phyloP scores from a whole-genome alignment of 2,888 invertebrate species.

The Aleiodes testaceus region DNA sequence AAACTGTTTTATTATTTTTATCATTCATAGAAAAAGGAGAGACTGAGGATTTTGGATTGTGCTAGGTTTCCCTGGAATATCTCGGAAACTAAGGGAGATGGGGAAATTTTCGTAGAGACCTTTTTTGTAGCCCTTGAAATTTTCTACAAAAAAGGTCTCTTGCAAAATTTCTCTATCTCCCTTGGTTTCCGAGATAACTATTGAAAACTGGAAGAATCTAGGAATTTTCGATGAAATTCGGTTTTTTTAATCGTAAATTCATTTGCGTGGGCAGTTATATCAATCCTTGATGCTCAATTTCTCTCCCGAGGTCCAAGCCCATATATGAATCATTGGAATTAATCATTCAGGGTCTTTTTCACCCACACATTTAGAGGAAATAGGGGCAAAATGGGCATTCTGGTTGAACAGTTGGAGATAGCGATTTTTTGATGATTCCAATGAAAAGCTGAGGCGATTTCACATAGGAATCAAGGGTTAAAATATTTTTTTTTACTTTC shows the following conservation, averaged over 20 bases:
- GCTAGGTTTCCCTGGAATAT: too few relatives aligned
- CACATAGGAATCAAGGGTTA: too few relatives aligned
- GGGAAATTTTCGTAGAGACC: background rate
- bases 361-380: conserved; percentile 25
- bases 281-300: conserved; percentile 24
- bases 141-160: background rate
- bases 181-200: background rate
- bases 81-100: too few relatives aligned
- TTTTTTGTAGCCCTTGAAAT: background rate
- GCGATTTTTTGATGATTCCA: too few relatives aligned
- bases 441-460: too few relatives aligned
- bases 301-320: conserved; percentile 27
- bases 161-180: background rate
- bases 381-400: too few relatives aligned
- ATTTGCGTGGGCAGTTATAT: conserved; percentile 1
- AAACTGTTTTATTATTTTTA: background rate
- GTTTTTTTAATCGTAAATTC: background rate
- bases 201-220: too few relatives aligned
- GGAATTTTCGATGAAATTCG: background rate
- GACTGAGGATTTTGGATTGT: too few relatives aligned
- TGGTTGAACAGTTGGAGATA: too few relatives aligned
- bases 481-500: too few relatives aligned
- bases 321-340: conserved; percentile 32
- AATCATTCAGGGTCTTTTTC: conserved; percentile 8
- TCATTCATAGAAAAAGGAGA: background rate